These are phyloP conservation scores for Notodonta ziczac DNA, from an alignment of 2,888 invertebrate species.

Conservation along the genomic window DNA sequence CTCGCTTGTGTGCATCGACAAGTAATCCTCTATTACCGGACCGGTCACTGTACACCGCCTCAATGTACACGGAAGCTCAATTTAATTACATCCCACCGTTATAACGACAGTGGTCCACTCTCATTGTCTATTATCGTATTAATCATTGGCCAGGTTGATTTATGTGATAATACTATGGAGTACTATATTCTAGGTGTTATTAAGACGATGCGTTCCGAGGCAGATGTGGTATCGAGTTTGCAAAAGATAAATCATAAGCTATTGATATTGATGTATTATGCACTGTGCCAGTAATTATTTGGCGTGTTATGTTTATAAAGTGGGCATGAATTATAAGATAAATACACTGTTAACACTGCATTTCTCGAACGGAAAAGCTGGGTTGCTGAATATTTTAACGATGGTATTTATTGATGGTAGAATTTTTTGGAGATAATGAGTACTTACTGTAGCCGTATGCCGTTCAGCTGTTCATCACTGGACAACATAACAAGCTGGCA, in stretches of 20 bases:
- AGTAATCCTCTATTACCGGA: slow-evolving; percentile 40
- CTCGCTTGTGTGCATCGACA: slow-evolving; percentile 21
- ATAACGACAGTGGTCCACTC: slow-evolving; percentile 70
- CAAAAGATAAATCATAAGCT: slow-evolving; percentile 16
- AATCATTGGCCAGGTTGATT: slow-evolving; percentile 76
- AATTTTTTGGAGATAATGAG: too few species aligned
- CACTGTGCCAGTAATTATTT: not conserved
- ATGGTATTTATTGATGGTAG: too few species aligned
- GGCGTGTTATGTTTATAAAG: too few species aligned
- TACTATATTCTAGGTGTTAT: slow-evolving; percentile 60
- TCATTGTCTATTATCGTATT: slow-evolving; percentile 68
- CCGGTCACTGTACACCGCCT: slow-evolving; percentile 40
- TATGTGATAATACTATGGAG: slow-evolving; percentile 77
- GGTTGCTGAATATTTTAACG: too few species aligned
- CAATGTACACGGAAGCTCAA: slow-evolving; percentile 72
- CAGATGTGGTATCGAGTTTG: slow-evolving; percentile 21
- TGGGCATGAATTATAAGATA: not conserved
- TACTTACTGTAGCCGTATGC: too few species aligned
- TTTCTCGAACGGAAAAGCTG: too few species aligned
- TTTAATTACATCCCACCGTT: slow-evolving; percentile 80
- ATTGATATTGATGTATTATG: slow-evolving; percentile 5
- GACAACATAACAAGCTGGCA: too few species aligned
- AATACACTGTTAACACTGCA: too few species aligned
- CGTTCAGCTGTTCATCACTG: too few species aligned
- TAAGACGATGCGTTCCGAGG: slow-evolving; percentile 57